Conservation (phyloP, 2,113 vertebrate species). For the Phaethon lepturus region DNA sequence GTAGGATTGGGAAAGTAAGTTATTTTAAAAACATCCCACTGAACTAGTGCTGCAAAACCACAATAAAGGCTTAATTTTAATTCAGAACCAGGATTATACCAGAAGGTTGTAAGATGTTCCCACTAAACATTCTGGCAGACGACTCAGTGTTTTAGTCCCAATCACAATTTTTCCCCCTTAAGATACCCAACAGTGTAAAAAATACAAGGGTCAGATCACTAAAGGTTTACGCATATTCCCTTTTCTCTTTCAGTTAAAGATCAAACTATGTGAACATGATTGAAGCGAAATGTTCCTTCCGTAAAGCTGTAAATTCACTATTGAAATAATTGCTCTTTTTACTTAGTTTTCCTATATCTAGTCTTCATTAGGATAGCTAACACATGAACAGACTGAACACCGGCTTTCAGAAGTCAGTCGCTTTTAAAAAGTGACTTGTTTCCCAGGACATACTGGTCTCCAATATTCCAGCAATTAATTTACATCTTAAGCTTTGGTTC, state of each 20-base stretch:
- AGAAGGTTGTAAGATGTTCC: not conserved
- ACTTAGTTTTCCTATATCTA: not conserved
- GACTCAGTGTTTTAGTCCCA: not conserved
- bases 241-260: not conserved
- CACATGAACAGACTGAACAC: not conserved
- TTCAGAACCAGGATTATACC: not conserved
- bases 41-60: not conserved
- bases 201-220: not conserved
- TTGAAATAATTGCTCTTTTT: not conserved
- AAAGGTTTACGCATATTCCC: not conserved
- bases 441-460: not conserved
- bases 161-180: not conserved
- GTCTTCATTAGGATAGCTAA: not conserved
- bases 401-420: not conserved
- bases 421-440: not conserved
- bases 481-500: not conserved
- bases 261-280: not conserved
- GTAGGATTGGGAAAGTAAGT: not conserved
- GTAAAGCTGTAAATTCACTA: not conserved
- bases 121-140: not conserved
- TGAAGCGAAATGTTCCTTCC: not conserved
- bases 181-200: not conserved
- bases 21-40: not conserved
- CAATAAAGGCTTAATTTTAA: not conserved
- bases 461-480: not conserved